Evolutionary conservation across 2,888 invertebrate species (phyloP), one percentile per base, ranked within the genome.

Genomic region (Rhagophthalmus giganteus): DNA sequence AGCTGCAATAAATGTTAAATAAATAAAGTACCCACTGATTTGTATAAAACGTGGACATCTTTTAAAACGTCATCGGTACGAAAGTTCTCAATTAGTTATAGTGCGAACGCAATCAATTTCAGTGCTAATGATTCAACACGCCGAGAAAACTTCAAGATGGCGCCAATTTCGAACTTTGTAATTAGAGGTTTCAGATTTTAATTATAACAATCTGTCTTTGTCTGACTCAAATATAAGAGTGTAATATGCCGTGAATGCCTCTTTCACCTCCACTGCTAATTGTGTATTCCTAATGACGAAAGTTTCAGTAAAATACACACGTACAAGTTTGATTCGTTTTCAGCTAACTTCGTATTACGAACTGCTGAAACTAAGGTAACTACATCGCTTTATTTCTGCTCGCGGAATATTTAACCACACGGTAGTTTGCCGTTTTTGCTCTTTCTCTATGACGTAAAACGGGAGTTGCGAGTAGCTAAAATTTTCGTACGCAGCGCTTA

Each of bases 131-230:
- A 52, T 52, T 52, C 30, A 40, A 27, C 32, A 40, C 25, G 39
- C 26, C 30, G 64, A 64, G 66, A 66, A 68, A 68, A 67, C 61
- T 64, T 59, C 67, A 68, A 67, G 66, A 67, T 67, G 68, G 68
- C 69, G 68, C 62, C 67, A 60, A 65, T 65, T 62, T 63, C 60
- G 58, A 67, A 66, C 67, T 66, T 60, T 54, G 62, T 69, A 68
- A 70, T 70, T 69, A 69, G 69, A 67, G 66, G 66, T 68, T 68
- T 68, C 68, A 60, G 64, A 67, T 70, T 70, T 70, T 68, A 67
- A 69, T 69, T 68, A 64, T 59, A 61, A 58, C 62, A 49, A 50
- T 59, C 63, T 57, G 61, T 68, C 69, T 65, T 65, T 65, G 64
- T 69, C 65, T 60, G 31, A 49, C 65, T 58, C 50, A 58, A 57